Evolutionary conservation across 2,113 vertebrate species (phyloP), one percentile per base, ranked within the genome.

Genomic region (Martes martes): DNA sequence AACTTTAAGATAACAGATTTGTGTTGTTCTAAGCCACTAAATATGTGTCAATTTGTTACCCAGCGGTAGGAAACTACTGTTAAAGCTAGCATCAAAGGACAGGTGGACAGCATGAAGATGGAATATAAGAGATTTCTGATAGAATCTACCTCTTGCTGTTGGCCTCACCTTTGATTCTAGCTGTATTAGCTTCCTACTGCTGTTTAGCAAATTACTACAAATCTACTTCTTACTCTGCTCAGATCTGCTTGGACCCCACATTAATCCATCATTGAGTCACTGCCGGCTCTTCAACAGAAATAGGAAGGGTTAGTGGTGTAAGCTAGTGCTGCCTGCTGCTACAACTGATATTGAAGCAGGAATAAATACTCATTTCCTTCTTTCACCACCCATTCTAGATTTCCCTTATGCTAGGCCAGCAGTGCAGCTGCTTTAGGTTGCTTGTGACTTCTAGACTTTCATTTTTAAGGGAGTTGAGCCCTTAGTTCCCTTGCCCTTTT

Each of bases 1-100:
- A 81, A 57, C 13, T 95, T 61, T 36, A 28, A 93, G 90, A 42
- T 63, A 65, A 81, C 36, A 91, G 47, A 80, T 84, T 79, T 61
- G 50, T 82, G 11, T 18, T 52, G n/a, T 87, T 96, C 65, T 76
- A 86, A 96, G 52, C 50, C 82, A 80, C 55, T 89, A 89, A 91
- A 65, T 82, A 47, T 88, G 26, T 84, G 39, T 14, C 33, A 89
- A 5, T 93, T 94, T 76, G 65, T 90, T 91, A 67, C 61, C 83
- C 7, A 61, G 59, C 69, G 79, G 4, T 96, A 92, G 78, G 26
- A 81, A 87, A 81, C 8, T 23, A 79, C 78, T 74, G 73, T 45
- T 95, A 73, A 8, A 93, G 4, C 50, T 78, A 90, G 71, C 85
- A 73, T 90, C 52, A 95, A 33, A 93, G 73, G 86, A 90, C 36